phyloP scores from a whole-genome alignment of 2,797 vertebrate species.

The Uromys caudimaculatus region DNA sequence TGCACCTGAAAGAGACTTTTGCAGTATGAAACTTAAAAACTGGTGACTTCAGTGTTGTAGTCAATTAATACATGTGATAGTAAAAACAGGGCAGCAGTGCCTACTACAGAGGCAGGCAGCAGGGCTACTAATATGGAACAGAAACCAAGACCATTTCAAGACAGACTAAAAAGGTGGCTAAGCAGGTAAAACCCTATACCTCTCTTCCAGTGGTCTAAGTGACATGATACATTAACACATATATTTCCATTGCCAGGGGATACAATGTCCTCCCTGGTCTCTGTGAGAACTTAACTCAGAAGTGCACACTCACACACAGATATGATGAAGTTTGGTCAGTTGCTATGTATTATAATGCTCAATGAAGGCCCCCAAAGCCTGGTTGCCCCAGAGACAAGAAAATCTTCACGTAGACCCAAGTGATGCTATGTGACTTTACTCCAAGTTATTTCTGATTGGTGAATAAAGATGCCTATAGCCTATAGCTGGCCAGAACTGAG shows the following conservation, averaged over 20 bases:
- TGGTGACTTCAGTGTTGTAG: not conserved
- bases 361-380: too few species aligned
- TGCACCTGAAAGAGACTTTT: not conserved
- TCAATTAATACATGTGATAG: not conserved
- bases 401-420: too few species aligned
- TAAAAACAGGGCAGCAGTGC: not conserved
- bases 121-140: not conserved
- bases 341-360: too few species aligned
- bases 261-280: too few species aligned
- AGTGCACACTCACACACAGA: too few species aligned
- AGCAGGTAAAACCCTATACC: not conserved
- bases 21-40: not conserved
- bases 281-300: not conserved
- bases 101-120: fast-evolving
- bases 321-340: too few species aligned
- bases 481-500: too few species aligned
- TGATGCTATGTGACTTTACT: too few species aligned
- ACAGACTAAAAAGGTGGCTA: not conserved
- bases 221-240: not conserved
- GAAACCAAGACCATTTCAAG: not conserved
- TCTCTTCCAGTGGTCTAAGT: not conserved
- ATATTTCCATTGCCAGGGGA: not conserved
- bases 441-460: too few species aligned
- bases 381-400: too few species aligned
- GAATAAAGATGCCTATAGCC: too few species aligned